Conservation (phyloP, 1,140 invertebrate species). For the Formica selysi region DNA sequence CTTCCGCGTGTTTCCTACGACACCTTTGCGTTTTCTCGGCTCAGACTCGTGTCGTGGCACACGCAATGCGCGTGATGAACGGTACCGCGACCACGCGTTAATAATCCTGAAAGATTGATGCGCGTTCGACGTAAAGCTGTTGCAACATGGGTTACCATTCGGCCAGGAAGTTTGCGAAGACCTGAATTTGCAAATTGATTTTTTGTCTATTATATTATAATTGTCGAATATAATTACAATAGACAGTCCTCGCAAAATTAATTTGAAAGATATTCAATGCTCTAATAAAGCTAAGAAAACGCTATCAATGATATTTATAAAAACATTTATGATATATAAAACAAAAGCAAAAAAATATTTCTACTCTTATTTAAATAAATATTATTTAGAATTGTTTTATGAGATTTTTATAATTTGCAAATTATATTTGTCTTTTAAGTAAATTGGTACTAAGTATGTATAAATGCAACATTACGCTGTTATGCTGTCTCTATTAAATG, state of each 20-base stretch:
- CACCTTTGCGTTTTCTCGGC: slow-evolving; percentile 55
- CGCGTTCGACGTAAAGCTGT: slow-evolving; percentile 41
- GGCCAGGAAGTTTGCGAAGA: background rate
- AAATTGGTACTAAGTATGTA: background rate
- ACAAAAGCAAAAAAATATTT: background rate
- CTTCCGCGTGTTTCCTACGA: slow-evolving; percentile 56
- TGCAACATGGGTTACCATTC: background rate
- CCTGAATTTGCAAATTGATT: slow-evolving; percentile 7
- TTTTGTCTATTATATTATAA: background rate
- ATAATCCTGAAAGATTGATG: slow-evolving; percentile 60
- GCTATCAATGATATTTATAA: background rate
- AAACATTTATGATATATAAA: background rate
- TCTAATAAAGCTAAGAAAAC: background rate
- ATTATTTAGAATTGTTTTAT: slow-evolving; percentile 9
- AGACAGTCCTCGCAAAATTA: background rate
- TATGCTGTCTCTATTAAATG: background rate
- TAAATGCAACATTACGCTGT: background rate
- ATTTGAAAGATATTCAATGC: background rate
- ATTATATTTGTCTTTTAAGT: background rate
- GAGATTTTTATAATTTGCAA: background rate
- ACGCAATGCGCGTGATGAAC: slow-evolving; percentile 40
- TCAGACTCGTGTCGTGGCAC: slow-evolving; percentile 22
- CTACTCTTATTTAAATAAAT: background rate
- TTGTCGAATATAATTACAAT: background rate
- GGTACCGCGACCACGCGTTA: slow-evolving; percentile 40